These are phyloP conservation scores for Meloidogyne floridensis DNA, from an alignment of 1,140 invertebrate genomes.

Conservation along the genomic window DNA sequence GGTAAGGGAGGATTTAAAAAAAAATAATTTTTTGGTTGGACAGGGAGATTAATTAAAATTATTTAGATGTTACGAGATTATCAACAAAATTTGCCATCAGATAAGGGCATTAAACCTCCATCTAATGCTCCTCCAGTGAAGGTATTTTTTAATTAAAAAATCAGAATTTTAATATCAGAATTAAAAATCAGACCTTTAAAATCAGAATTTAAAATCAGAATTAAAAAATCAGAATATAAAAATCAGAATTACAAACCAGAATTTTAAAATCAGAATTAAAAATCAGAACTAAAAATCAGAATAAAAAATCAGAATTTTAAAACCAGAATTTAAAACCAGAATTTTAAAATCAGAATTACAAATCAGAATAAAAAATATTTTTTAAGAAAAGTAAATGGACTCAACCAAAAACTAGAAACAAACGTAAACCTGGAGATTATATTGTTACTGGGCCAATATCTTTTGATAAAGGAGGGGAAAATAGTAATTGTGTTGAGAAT, in stretches of 20 bases:
- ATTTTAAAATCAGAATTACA: too few species aligned
- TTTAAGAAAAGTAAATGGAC: not conserved
- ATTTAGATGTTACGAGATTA: not conserved
- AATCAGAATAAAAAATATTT: not conserved
- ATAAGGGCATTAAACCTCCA: not conserved
- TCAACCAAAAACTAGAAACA: not conserved
- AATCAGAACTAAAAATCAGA: too few species aligned
- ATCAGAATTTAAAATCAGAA: too few species aligned
- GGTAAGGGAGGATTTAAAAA: not conserved
- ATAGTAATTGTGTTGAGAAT: not conserved
- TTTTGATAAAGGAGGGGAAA: not conserved
- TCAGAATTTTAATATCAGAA: not conserved
- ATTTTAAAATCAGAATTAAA: too few species aligned
- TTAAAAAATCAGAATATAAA: too few species aligned
- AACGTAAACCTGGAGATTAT: not conserved
- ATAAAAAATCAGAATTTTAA: too few species aligned
- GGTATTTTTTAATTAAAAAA: not conserved
- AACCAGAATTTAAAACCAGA: too few species aligned
- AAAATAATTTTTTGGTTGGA: too few species aligned
- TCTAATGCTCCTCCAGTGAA: not conserved
- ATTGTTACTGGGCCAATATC: not conserved
- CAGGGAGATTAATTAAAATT: not conserved
- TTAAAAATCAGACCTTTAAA: too few species aligned
- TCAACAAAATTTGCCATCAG: not conserved
- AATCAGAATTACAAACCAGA: too few species aligned